These are phyloP conservation scores for Pantherophis vulpinus DNA, from an alignment of 2,797 vertebrate genomes.

Conservation along the genomic window DNA sequence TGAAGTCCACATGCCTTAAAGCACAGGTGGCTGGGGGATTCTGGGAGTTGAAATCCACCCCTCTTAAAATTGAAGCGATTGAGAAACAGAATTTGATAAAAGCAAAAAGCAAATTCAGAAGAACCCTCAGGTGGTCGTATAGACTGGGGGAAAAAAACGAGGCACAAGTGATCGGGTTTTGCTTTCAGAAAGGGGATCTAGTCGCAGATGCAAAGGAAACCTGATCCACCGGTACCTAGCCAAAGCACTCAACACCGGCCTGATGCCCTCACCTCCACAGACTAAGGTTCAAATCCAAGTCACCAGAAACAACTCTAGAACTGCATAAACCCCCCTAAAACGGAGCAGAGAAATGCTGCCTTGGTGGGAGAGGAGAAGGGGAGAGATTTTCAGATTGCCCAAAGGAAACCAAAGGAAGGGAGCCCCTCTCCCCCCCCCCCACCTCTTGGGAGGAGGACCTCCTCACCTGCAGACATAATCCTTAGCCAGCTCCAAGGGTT, in stretches of 20 bases:
- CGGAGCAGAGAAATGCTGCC: background rate
- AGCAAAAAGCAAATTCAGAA: no score
- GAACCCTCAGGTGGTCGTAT: accelerated
- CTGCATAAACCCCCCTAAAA: accelerated
- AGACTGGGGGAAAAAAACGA: accelerated
- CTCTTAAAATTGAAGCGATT: background rate
- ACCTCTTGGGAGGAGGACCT: background rate
- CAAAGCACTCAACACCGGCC: background rate
- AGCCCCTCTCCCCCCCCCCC: accelerated
- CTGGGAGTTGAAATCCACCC: no score
- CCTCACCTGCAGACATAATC: constrained; percentile 93
- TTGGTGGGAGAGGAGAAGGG: background rate
- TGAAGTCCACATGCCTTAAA: no score
- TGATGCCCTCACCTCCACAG: background rate
- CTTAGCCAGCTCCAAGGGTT: constrained; percentile 94
- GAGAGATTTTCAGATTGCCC: no score
- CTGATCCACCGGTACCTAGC: background rate
- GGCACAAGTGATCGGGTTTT: background rate
- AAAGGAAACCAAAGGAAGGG: background rate
- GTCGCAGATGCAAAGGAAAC: background rate
- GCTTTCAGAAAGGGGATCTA: background rate
- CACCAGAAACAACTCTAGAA: background rate
- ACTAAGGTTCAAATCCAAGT: background rate
- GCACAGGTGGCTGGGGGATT: no score
- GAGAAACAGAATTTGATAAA: background rate